Percentiles rank a stretch among this genome's conserved stretches.
These are phyloP conservation scores for Cancer borealis DNA, from an alignment of 2,888 invertebrate genomes.

Conservation along the genomic window DNA sequence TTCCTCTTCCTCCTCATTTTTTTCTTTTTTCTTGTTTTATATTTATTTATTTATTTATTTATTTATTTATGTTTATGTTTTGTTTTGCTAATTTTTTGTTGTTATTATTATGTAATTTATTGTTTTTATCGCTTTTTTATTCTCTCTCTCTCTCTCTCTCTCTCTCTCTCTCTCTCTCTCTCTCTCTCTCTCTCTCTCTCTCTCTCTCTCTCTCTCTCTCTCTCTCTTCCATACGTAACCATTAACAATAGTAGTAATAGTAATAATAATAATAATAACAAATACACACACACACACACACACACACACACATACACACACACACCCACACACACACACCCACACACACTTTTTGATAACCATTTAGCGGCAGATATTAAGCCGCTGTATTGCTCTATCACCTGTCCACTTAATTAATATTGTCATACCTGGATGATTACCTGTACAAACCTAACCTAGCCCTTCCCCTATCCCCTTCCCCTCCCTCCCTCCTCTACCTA, in stretches of 20 bases:
- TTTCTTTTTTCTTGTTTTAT: too few relatives aligned
- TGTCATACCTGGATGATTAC: too few relatives aligned
- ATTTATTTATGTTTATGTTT: too few relatives aligned
- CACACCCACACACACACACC: not conserved
- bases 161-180: not conserved
- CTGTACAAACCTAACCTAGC: not conserved
- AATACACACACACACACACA: not conserved
- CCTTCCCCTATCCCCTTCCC: not conserved
- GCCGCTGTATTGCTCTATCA: too few relatives aligned
- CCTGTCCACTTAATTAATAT: too few relatives aligned
- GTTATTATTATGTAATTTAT: too few relatives aligned
- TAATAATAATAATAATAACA: not conserved
- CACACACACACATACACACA: not conserved
- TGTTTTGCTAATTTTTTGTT: too few relatives aligned
- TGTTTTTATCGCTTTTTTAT: too few relatives aligned
- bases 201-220: not conserved
- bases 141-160: not conserved
- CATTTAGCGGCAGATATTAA: not conserved
- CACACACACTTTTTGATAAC: not conserved
- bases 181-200: conserved; percentile 31
- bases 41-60: too few relatives aligned
- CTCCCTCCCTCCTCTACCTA: not conserved
- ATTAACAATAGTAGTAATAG: not conserved
- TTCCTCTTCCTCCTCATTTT: too few relatives aligned
- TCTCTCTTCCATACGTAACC: too few relatives aligned